A percentile compares a stretch with the other conserved stretches of the same genome.
phyloP scores from a whole-genome alignment of 2,113 vertebrate genomes.

The Pardalotus punctatus region DNA sequence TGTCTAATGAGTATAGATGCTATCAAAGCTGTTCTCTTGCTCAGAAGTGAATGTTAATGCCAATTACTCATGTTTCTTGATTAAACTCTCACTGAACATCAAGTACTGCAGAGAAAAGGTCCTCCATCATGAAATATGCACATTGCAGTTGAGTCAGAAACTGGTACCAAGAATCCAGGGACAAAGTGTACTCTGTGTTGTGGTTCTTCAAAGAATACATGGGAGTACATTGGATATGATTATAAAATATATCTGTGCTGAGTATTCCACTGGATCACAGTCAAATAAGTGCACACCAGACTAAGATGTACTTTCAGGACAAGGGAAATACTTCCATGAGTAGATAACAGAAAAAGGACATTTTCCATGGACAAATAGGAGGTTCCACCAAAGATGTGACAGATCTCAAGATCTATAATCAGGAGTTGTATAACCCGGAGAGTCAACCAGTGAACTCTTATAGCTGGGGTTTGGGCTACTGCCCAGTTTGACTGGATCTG shows the following conservation, averaged over 20 bases:
- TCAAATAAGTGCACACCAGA: neutral
- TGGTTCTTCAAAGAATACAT: neutral
- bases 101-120: slow-evolving; percentile 11
- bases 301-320: neutral
- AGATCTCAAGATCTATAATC: neutral
- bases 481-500: neutral
- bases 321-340: neutral
- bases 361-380: neutral
- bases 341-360: neutral
- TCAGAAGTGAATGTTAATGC: slow-evolving; percentile 53
- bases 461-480: neutral
- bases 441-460: accelerated
- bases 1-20: slow-evolving; percentile 45
- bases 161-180: neutral
- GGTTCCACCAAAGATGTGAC: neutral
- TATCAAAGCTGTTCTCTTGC: slow-evolving; percentile 53
- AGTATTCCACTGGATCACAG: neutral
- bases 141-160: slow-evolving; percentile 4
- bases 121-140: neutral
- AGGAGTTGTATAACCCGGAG: neutral
- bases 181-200: neutral
- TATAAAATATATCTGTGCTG: neutral
- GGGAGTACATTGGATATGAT: neutral
- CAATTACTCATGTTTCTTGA: slow-evolving; percentile 61
- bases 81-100: slow-evolving; percentile 43